Evolutionary conservation across 1,140 invertebrate genomes (phyloP), one percentile per base, ranked within the genome.

Genomic region (Drosophila novamexicana): DNA sequence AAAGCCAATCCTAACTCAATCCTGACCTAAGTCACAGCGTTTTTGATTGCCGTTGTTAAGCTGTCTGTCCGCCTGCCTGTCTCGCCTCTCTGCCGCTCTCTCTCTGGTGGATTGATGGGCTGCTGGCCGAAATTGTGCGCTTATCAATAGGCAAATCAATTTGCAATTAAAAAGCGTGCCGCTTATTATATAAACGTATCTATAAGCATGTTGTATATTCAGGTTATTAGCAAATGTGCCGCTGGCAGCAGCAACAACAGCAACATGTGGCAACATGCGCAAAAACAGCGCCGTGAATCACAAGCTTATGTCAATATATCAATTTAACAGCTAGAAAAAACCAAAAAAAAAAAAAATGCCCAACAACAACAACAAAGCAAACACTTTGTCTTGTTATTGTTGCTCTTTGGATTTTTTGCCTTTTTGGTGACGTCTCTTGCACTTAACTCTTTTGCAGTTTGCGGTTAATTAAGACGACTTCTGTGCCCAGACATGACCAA

Each of bases 381-480:
- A 37, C 67, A 83, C 80, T 83, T 76, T 83, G 80, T 83, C 58
- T 50, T 37, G 56, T 36, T 61, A 59, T 68, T 73, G 47, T 61
- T 10, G 45, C 45, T 57, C 22, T 5, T 29, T 54, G 39, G 16
- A 6, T 45, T 36, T 29, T 12, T 62, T 54, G 47, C 61, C 58
- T 67, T 50, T 75, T 68, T 58, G 78, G 64, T 74, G 82, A 79
- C 83, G 75, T 89, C 65, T 84, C 77, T 83, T 62, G 84, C 84
- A 79, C 83, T 89, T 88, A 80, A 72, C 34, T 45, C 32, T 64
- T 80, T 68, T 76, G 54, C 59, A 76, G 81, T 65, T 80, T 80
- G 81, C 42, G 77, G 84, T 88, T 89, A 89, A 84, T 88, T 78
- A 80, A 88, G 80, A 75, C 66, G 76, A 88, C 83, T 88, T 83